Conservation (phyloP, 2,888 invertebrate species). For the Hipparchia sbordonii region DNA sequence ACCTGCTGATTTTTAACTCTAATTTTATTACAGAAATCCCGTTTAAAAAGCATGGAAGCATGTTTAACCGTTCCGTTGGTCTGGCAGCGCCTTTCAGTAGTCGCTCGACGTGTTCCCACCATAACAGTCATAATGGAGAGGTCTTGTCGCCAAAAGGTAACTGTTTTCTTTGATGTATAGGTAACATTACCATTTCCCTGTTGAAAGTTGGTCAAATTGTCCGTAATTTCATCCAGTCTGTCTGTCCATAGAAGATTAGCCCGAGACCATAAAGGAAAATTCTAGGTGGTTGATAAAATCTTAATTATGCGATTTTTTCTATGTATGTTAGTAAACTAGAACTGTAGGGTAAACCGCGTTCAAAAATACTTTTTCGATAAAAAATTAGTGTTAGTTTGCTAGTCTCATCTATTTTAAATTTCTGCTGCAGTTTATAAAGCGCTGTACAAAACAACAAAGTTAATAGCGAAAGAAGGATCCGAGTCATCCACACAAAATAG, state of each 20-base stretch:
- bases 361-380: too few species aligned
- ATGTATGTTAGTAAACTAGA: too few species aligned
- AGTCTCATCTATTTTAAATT: neutral
- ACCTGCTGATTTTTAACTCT: neutral
- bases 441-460: constrained; percentile 50
- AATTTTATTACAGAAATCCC: constrained; percentile 23
- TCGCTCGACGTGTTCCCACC: constrained; percentile 15
- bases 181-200: neutral
- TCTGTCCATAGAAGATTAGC: too few species aligned
- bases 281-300: too few species aligned
- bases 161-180: neutral
- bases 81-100: constrained; percentile 30
- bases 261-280: too few species aligned
- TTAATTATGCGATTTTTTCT: too few species aligned
- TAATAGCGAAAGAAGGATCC: constrained; percentile 31
- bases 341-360: too few species aligned
- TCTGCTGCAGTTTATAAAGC: constrained; percentile 52
- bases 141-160: constrained; percentile 50
- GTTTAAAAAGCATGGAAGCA: constrained; percentile 35
- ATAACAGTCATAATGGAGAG: constrained; percentile 36
- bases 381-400: neutral
- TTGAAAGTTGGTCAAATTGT: too few species aligned
- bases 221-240: too few species aligned
- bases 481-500: constrained; percentile 17
- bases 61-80: constrained; percentile 28